These are phyloP conservation scores for Pseudomyrmex gracilis DNA, from an alignment of 1,140 invertebrate genomes.

Conservation along the genomic window DNA sequence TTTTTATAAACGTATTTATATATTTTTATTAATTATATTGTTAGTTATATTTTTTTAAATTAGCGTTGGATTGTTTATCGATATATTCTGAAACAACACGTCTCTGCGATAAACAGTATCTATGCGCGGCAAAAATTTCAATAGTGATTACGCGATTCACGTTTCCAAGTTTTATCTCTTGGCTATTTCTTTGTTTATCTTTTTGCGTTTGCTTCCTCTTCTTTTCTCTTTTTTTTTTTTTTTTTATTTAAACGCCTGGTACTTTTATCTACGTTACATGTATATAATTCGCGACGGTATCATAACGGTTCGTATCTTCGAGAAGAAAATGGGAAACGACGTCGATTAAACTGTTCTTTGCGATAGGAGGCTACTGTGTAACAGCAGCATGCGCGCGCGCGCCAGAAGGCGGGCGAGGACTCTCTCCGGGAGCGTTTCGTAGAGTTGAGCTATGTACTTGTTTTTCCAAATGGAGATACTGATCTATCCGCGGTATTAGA, in stretches of 20 bases:
- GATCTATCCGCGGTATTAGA: constrained; percentile 25
- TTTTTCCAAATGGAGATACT: constrained; percentile 9
- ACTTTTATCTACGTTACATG: constrained; percentile 1
- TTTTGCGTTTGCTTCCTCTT: background rate
- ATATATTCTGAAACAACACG: too few relatives aligned
- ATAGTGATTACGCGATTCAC: background rate
- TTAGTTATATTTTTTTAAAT: too few relatives aligned
- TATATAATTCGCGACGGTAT: background rate
- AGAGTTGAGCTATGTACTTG: constrained; percentile 37
- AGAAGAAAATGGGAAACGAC: background rate
- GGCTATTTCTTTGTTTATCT: background rate
- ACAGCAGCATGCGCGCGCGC: too few relatives aligned
- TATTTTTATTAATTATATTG: background rate
- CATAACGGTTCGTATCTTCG: background rate
- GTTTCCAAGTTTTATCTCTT: background rate
- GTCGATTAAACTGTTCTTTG: constrained; percentile 11
- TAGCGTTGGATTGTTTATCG: too few relatives aligned
- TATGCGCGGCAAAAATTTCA: too few relatives aligned
- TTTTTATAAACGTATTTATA: too few relatives aligned
- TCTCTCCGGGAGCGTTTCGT: background rate
- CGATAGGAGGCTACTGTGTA: background rate
- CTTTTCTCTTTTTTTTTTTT: background rate
- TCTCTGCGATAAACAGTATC: too few relatives aligned
- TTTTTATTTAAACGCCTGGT: background rate
- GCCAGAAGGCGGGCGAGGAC: background rate